phyloP scores from a whole-genome alignment of 2,888 invertebrate species.

The Morpho achilles region DNA sequence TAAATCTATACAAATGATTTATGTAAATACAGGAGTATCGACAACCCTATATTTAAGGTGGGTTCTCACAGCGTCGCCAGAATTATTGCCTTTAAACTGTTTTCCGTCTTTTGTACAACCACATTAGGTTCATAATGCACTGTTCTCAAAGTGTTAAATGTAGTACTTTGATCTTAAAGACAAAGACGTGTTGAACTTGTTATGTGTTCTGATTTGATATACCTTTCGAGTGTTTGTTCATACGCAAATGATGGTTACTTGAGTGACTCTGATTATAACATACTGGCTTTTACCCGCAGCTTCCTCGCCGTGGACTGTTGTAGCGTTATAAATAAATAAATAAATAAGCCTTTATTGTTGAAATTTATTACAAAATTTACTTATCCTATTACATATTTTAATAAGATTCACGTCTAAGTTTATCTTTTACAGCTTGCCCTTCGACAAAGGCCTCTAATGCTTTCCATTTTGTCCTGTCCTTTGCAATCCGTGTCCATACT shows the following conservation, averaged over 20 bases:
- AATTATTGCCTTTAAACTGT: conserved; percentile 8
- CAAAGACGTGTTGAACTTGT: conserved; percentile 10
- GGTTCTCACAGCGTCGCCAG: conserved; percentile 1
- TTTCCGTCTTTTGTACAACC: conserved; percentile 8
- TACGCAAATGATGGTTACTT: neutral
- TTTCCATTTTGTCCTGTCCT: too few species aligned
- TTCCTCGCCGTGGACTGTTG: too few species aligned
- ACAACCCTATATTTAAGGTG: conserved; percentile 2
- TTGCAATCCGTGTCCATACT: too few species aligned
- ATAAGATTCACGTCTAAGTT: too few species aligned
- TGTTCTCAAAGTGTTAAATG: conserved; percentile 6
- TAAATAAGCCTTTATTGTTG: too few species aligned
- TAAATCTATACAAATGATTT: neutral
- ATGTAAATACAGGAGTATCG: neutral
- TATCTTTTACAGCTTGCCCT: too few species aligned
- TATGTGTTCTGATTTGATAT: conserved; percentile 10
- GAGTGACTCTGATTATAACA: too few species aligned
- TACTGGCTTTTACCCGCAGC: too few species aligned
- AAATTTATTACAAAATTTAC: too few species aligned
- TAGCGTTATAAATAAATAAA: too few species aligned
- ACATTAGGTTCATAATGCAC: conserved; percentile 1
- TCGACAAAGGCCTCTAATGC: too few species aligned
- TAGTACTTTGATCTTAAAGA: conserved; percentile 10
- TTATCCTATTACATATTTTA: too few species aligned
- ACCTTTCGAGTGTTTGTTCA: conserved; percentile 3